Evolutionary conservation across 2,113 vertebrate species (phyloP).

Genomic region (Ornithorhynchus anatinus): DNA sequence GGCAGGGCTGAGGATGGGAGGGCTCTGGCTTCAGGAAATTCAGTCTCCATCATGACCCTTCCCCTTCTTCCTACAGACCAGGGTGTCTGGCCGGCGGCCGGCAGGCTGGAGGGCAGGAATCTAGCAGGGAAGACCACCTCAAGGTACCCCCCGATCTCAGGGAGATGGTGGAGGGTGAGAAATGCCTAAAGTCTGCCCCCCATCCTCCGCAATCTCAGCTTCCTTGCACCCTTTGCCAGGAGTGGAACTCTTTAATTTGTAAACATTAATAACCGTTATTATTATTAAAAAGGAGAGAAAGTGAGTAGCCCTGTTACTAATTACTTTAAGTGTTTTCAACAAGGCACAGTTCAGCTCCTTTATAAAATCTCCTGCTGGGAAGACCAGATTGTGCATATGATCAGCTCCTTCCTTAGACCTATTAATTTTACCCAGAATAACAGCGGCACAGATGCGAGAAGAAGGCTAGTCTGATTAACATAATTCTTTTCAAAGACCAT

Average conservation of each 20-base stretch:
- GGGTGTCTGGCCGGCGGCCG: fast-evolving
- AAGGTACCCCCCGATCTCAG: not conserved
- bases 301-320: slow-evolving; percentile 74
- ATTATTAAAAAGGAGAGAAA: slow-evolving; percentile 73
- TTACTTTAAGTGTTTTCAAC: slow-evolving; percentile 76
- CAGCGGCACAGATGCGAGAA: slow-evolving; percentile 74
- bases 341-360: slow-evolving; percentile 72
- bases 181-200: too few species aligned
- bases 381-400: slow-evolving; percentile 73
- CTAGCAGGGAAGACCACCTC: not conserved
- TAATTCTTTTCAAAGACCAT: slow-evolving; percentile 63
- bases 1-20: too few species aligned
- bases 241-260: slow-evolving; percentile 65
- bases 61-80: too few species aligned
- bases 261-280: slow-evolving; percentile 78
- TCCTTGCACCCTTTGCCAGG: slow-evolving; percentile 47
- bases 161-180: not conserved
- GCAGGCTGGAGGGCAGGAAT: not conserved
- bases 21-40: too few species aligned
- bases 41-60: too few species aligned
- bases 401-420: slow-evolving; percentile 71
- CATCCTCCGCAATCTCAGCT: not conserved
- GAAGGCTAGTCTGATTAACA: slow-evolving; percentile 72
- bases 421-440: slow-evolving; percentile 75
- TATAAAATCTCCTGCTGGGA: slow-evolving; percentile 69